phyloP scores from a whole-genome alignment of 2,888 invertebrate genomes.

The Torymus texanus region DNA sequence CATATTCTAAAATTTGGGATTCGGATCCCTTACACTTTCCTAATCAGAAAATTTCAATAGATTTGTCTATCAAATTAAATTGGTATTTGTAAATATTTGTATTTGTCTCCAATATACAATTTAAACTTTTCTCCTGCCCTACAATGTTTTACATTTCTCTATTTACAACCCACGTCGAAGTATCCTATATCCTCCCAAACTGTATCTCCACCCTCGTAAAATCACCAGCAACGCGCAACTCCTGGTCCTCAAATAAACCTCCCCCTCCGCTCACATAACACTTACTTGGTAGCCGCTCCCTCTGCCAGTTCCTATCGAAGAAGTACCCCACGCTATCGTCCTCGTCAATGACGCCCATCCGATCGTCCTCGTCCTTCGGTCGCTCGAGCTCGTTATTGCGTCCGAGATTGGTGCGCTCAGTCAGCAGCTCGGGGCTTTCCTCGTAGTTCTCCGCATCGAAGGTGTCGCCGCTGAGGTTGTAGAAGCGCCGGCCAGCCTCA shows the following conservation, averaged over 20 bases:
- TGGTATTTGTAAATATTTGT: too few relatives aligned
- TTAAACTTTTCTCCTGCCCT: too few relatives aligned
- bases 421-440: slow-evolving; percentile 51
- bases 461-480: slow-evolving; percentile 76
- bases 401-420: slow-evolving; percentile 48
- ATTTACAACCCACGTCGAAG: too few relatives aligned
- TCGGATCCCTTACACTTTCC: too few relatives aligned
- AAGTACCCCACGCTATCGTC: slow-evolving; percentile 76
- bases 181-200: too few relatives aligned
- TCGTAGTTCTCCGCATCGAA: slow-evolving; percentile 72
- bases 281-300: slow-evolving; percentile 62
- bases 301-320: slow-evolving; percentile 74
- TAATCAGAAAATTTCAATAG: too few relatives aligned
- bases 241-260: not conserved
- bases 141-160: too few relatives aligned
- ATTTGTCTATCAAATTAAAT: too few relatives aligned
- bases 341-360: slow-evolving; percentile 34
- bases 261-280: not conserved
- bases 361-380: slow-evolving; percentile 1
- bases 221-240: too few relatives aligned
- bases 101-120: too few relatives aligned
- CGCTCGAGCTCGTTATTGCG: slow-evolving; percentile 48
- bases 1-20: too few relatives aligned
- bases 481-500: slow-evolving; percentile 63
- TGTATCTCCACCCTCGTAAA: too few relatives aligned